Conservation (phyloP, 2,888 invertebrate species). For the Nycteola revayana region DNA sequence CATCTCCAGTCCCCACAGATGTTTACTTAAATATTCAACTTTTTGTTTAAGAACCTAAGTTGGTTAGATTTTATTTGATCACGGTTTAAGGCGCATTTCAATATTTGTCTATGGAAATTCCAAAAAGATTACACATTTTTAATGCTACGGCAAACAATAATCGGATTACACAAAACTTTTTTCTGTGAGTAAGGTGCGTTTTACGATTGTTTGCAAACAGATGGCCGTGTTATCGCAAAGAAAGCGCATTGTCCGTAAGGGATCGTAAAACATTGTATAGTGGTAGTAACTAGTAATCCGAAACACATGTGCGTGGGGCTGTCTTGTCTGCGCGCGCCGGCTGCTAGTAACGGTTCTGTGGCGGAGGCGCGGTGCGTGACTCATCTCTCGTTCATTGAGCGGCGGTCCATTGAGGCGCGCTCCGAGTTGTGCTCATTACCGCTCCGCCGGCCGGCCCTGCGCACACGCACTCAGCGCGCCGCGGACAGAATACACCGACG, state of each 20-base stretch:
- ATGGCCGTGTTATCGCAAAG: slow-evolving; percentile 22
- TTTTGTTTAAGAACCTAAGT: no score
- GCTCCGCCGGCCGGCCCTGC: slow-evolving; percentile 79
- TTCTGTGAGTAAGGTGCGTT: slow-evolving; percentile 1
- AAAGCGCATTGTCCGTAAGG: slow-evolving; percentile 19
- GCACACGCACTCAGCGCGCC: slow-evolving; percentile 74
- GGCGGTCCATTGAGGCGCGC: slow-evolving; percentile 75
- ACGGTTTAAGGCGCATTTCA: no score
- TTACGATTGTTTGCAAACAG: slow-evolving; percentile 44
- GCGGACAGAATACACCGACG: slow-evolving; percentile 62
- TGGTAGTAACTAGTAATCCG: slow-evolving; percentile 43
- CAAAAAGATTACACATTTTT: neutral
- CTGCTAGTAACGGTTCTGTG: slow-evolving; percentile 67
- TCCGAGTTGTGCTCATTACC: slow-evolving; percentile 77
- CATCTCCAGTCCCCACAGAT: slow-evolving; percentile 22
- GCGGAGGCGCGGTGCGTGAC: slow-evolving; percentile 75
- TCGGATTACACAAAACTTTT: slow-evolving; percentile 6
- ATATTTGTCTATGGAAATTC: no score
- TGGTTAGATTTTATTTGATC: no score
- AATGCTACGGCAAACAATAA: slow-evolving; percentile 5
- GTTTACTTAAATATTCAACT: no score
- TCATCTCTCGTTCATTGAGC: slow-evolving; percentile 70
- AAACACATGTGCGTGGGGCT: slow-evolving; percentile 51
- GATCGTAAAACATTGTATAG: slow-evolving; percentile 29
- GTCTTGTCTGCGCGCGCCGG: slow-evolving; percentile 56